A percentile compares a stretch with the other conserved stretches of the same genome.
Evolutionary conservation across 2,888 invertebrate genomes (phyloP).

Genomic region (Agonopterix alstromeriana): DNA sequence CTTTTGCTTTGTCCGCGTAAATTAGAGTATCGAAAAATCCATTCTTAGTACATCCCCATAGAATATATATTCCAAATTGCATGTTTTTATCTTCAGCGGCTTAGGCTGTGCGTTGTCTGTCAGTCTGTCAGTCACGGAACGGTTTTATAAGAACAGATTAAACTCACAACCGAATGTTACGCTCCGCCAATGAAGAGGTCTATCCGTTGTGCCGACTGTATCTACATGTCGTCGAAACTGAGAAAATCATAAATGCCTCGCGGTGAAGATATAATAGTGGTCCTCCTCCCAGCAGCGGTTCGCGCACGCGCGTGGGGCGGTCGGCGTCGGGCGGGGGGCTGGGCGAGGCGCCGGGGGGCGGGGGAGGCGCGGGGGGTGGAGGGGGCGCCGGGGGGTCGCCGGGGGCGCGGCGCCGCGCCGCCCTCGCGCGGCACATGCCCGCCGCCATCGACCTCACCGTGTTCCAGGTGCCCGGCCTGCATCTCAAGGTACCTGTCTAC

Average conservation of each 20-base stretch:
- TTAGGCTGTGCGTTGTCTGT: too few species aligned
- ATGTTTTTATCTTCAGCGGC: too few species aligned
- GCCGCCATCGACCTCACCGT: slow-evolving; percentile 86
- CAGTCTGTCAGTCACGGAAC: too few species aligned
- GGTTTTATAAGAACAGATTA: too few species aligned
- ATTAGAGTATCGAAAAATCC: too few species aligned
- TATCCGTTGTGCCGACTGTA: neutral
- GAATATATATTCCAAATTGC: too few species aligned
- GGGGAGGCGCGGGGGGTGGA: slow-evolving; percentile 19
- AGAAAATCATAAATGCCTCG: too few species aligned
- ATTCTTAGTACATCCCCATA: too few species aligned
- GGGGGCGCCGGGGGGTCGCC: slow-evolving; percentile 34
- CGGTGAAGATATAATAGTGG: too few species aligned
- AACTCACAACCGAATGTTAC: neutral
- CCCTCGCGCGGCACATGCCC: slow-evolving; percentile 41
- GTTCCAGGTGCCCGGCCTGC: slow-evolving; percentile 93
- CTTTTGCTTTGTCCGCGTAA: too few species aligned
- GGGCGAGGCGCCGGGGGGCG: slow-evolving; percentile 32
- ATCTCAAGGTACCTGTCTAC: slow-evolving; percentile 78
- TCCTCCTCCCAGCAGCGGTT: slow-evolving; percentile 23
- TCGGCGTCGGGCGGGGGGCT: slow-evolving; percentile 74
- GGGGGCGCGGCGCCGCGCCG: slow-evolving; percentile 22
- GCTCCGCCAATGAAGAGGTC: neutral
- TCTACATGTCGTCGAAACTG: too few species aligned
- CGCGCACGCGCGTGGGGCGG: slow-evolving; percentile 84